These are phyloP conservation scores for Intellagama lesueurii DNA, from an alignment of 2,797 vertebrate species.

Conservation along the genomic window DNA sequence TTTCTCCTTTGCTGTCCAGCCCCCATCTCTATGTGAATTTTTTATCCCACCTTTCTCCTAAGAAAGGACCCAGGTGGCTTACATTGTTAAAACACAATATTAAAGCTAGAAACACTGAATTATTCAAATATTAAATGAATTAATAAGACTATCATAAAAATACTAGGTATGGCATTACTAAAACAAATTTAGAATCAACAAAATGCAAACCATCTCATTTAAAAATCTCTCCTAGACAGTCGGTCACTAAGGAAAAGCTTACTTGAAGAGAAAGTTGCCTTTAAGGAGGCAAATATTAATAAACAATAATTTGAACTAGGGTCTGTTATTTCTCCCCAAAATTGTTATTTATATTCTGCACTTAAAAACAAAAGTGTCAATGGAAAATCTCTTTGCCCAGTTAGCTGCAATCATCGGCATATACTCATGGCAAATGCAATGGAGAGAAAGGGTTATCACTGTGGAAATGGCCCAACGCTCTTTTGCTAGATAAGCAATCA, in stretches of 20 bases:
- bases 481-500: background rate
- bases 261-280: background rate
- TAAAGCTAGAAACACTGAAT: no score
- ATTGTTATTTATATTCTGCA: background rate
- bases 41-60: no score
- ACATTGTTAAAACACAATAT: no score
- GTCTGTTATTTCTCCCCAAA: no score
- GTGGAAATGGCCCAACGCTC: background rate
- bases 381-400: background rate
- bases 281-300: background rate
- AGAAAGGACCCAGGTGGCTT: no score
- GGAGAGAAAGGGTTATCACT: background rate
- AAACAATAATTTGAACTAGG: background rate
- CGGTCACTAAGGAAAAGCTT: no score
- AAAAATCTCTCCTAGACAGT: background rate
- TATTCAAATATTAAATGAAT: no score
- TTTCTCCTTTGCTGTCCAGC: no score
- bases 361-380: background rate
- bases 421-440: background rate
- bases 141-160: no score
- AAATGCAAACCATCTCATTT: background rate
- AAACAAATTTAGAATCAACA: no score
- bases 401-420: conserved; percentile 1
- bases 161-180: no score
- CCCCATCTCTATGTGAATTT: background rate